Evolutionary conservation across 2,113 vertebrate species (phyloP).

Genomic region (Cyrtonyx montezumae): DNA sequence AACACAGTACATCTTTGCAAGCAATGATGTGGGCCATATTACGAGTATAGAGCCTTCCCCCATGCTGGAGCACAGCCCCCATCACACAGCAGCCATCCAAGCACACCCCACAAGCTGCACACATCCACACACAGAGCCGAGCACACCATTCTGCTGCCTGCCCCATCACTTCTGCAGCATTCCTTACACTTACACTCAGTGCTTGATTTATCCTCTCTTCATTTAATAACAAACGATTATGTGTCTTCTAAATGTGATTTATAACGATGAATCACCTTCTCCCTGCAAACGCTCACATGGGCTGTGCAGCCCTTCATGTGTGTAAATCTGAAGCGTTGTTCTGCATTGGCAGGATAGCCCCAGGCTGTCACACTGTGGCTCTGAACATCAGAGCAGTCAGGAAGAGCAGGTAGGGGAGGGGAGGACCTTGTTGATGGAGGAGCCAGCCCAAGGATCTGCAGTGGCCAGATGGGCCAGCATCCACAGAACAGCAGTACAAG

Average conservation of each 20-base stretch:
- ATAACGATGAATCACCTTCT: not conserved
- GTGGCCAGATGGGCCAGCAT: not conserved
- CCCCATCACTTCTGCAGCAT: not conserved
- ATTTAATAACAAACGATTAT: constrained; percentile 36
- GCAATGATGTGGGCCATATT: accelerated
- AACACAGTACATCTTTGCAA: not conserved
- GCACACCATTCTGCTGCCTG: not conserved
- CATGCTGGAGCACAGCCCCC: accelerated
- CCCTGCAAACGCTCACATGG: not conserved
- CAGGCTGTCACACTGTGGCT: not conserved
- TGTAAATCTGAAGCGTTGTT: not conserved
- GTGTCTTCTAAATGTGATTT: constrained; percentile 29
- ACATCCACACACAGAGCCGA: too few relatives aligned
- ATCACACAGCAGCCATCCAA: too few relatives aligned
- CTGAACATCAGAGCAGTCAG: accelerated
- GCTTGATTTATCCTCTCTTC: constrained; percentile 19
- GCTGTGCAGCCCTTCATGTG: not conserved
- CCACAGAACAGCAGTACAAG: not conserved
- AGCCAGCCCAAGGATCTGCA: not conserved
- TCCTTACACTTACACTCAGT: not conserved
- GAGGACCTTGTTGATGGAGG: accelerated
- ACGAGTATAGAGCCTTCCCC: not conserved
- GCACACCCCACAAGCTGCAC: too few relatives aligned
- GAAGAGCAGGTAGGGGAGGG: accelerated
- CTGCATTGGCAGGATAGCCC: not conserved